These are phyloP conservation scores for Morbakka virulenta DNA, from an alignment of 30 jellyfish, hydroid and myxozoan species.

Conservation along the genomic window DNA sequence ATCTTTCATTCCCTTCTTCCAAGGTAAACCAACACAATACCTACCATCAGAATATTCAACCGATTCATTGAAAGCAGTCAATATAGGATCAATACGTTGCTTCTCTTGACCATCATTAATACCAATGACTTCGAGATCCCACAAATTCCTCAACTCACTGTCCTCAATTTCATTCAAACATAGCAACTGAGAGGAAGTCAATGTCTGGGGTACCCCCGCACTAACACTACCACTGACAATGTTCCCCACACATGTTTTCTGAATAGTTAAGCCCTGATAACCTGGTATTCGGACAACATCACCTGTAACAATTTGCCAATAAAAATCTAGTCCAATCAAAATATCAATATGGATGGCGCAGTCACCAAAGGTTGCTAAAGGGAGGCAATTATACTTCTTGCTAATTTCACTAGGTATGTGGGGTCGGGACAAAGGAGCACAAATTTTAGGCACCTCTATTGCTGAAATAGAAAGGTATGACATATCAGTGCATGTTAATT, in stretches of 20 bases:
- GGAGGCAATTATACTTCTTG: background rate
- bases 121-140: background rate
- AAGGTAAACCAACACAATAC: background rate
- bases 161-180: background rate
- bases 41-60: background rate
- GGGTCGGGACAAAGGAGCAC: background rate
- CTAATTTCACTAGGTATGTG: background rate
- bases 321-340: background rate
- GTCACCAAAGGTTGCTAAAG: background rate
- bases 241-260: too few species aligned
- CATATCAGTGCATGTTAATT: background rate
- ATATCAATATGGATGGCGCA: background rate
- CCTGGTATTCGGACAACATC: too few species aligned
- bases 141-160: background rate
- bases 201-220: too few species aligned
- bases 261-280: too few species aligned
- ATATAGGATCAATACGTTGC: background rate
- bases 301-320: background rate
- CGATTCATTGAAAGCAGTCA: background rate
- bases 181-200: background rate
- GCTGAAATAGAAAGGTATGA: background rate
- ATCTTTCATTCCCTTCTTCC: background rate
- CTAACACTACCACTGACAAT: too few species aligned
- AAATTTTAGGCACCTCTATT: background rate
- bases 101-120: background rate